Evolutionary conservation across 2,888 invertebrate genomes (phyloP).

Genomic region (Epistrophe eligans): DNA sequence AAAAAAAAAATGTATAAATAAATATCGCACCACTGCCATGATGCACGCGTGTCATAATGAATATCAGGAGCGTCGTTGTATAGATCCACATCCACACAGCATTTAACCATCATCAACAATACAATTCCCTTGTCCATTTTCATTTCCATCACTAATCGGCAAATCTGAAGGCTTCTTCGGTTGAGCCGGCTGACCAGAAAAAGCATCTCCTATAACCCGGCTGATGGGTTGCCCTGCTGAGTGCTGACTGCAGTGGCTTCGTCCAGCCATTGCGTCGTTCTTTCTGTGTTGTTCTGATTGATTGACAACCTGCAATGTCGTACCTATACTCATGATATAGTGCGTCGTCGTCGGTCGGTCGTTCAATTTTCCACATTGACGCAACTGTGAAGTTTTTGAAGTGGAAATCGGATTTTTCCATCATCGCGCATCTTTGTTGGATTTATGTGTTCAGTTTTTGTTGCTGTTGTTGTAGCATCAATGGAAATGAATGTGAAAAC

Average conservation of each 20-base stretch:
- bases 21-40: conserved; percentile 24
- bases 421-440: conserved; percentile 30
- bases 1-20: conserved; percentile 17
- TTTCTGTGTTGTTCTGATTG: conserved; percentile 61
- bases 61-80: conserved; percentile 50
- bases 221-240: not conserved
- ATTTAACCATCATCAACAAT: conserved; percentile 28
- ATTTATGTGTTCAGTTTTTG: conserved; percentile 24
- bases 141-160: conserved; percentile 60
- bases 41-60: conserved; percentile 54
- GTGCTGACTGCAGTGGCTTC: conserved; percentile 6
- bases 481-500: conserved; percentile 62
- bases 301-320: conserved; percentile 72
- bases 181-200: not conserved
- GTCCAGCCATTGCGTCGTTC: conserved; percentile 6
- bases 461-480: not conserved
- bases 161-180: not conserved
- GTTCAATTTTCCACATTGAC: conserved; percentile 65
- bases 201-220: not conserved
- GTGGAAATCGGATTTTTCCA: conserved; percentile 66
- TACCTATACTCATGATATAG: not conserved
- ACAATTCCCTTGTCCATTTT: conserved; percentile 64
- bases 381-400: conserved; percentile 68
- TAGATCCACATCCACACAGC: conserved; percentile 27
- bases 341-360: conserved; percentile 59